Evolutionary conservation across 2,888 invertebrate species (phyloP).

Genomic region (Cremastobaeus sp.): DNA sequence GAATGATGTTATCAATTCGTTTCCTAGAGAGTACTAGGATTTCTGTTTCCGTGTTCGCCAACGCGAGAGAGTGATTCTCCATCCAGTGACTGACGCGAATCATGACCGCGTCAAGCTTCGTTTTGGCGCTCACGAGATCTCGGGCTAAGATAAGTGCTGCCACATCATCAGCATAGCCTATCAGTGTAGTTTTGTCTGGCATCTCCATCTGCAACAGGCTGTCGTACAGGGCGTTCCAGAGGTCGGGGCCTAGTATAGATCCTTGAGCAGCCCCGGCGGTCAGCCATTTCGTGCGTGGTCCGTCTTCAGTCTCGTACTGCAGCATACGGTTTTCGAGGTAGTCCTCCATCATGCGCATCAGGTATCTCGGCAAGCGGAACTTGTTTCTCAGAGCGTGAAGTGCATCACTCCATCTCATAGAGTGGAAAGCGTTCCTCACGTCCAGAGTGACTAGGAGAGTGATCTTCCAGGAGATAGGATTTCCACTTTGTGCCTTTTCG

Average conservation of each 20-base stretch:
- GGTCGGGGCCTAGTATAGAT: conserved; percentile 7
- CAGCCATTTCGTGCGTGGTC: background rate
- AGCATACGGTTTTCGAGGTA: background rate
- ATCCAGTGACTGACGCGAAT: conserved; percentile 19
- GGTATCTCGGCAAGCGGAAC: background rate
- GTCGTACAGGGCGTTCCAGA: conserved; percentile 14
- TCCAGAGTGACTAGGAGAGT: background rate
- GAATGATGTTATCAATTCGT: background rate
- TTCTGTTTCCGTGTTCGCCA: background rate
- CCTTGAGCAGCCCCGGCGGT: conserved; percentile 1
- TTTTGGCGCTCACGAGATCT: conserved; percentile 2
- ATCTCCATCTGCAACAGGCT: conserved; percentile 4
- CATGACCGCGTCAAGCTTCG: conserved; percentile 20
- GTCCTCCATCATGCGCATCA: background rate
- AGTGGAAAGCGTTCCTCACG: conserved; percentile 13
- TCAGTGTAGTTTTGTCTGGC: conserved; percentile 6
- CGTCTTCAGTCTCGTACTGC: background rate
- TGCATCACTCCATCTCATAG: background rate
- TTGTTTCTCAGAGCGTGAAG: background rate
- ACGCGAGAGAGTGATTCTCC: conserved; percentile 18
- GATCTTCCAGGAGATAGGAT: background rate
- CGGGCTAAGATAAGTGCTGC: conserved; percentile 26
- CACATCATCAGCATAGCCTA: conserved; percentile 43
- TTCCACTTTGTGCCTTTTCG: background rate
- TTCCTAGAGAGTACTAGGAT: background rate